A percentile compares a stretch with the other conserved stretches of the same genome.
phyloP scores from a whole-genome alignment of 2,113 vertebrate genomes.

The Dicentrarchus labrax region DNA sequence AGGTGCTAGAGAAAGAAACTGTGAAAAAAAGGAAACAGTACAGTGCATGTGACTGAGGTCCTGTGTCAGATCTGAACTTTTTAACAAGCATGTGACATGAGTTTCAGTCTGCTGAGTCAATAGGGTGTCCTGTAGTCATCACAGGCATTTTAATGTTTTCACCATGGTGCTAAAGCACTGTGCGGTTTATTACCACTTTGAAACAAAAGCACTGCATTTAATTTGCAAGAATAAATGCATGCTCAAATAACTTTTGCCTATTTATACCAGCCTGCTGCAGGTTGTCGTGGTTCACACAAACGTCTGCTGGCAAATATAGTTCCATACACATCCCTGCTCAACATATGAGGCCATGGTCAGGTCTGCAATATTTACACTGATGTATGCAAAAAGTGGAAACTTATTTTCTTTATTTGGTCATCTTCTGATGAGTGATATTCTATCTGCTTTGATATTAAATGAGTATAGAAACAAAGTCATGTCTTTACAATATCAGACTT shows the following conservation, averaged over 20 bases:
- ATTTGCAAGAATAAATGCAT: conserved; percentile 18
- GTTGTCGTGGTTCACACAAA: neutral
- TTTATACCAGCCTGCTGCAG: neutral
- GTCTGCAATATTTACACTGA: neutral
- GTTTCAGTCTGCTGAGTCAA: neutral
- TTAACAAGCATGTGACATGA: neutral
- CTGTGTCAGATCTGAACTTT: conserved; percentile 3
- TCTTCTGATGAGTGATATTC: neutral
- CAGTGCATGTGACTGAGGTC: neutral
- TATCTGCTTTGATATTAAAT: neutral
- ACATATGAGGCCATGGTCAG: neutral
- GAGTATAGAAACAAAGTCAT: neutral
- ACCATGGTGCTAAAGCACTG: neutral
- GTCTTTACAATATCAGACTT: neutral
- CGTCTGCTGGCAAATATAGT: neutral
- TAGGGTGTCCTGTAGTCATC: neutral
- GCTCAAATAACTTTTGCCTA: neutral
- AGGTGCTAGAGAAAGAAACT: conserved; percentile 1
- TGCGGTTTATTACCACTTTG: neutral
- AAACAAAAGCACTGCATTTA: neutral
- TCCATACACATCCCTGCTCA: neutral
- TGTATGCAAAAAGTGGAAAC: no score
- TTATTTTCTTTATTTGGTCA: neutral
- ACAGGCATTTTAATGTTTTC: conserved; percentile 7
- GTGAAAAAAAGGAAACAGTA: neutral